Base-by-base conservation (phyloP, 2,113 vertebrate genomes). In the Rhagologus leucostigma region DNA sequence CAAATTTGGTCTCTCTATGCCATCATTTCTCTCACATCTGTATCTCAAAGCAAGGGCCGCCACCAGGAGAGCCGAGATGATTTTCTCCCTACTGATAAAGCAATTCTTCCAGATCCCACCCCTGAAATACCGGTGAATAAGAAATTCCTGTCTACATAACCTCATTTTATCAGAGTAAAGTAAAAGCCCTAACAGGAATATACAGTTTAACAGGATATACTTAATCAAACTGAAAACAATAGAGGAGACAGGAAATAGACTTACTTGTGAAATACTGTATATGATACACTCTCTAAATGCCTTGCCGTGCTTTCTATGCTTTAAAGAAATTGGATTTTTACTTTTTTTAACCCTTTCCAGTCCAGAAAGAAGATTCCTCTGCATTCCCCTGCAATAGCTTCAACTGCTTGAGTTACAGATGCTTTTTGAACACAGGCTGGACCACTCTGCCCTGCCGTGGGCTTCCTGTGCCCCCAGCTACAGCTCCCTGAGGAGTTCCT, bases 141-240 rank as follows among this genome's bases (percentile, higher is more conserved):
- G 29, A 76, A 46, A 62, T 33, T 68, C 63, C 42, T 68, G 49
- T 35, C 69, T 77, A 59, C 79, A 64, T 52, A 94, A 92, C 91
- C 93, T 96, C 94, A 17, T 94, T 97, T 97, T 96, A 98, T 97
- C 96, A 88, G 92, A 95, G 93, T 57, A 56, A 97, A 97, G 93
- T 89, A 82, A 85, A 92, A 97, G 95, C 91, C 95, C 71, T 95
- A 97, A 98, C 98, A 98, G 98, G 98, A 98, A 98, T 98, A 98
- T 97, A 98, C 98, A 97, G 97, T 98, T 98, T 96, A 98, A 98
- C 98, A 99, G 98, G 98, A 99, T 98, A 97, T 39, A 98, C 97
- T 98, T 97, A 94, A 98, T 98, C 98, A 98, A 97, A 97, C 93
- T 86, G 91, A 98, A 98, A 98, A 99, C 98, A 99, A 98, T 98